phyloP scores from a whole-genome alignment of 2,888 invertebrate genomes.

The Odontomyia ornata region DNA sequence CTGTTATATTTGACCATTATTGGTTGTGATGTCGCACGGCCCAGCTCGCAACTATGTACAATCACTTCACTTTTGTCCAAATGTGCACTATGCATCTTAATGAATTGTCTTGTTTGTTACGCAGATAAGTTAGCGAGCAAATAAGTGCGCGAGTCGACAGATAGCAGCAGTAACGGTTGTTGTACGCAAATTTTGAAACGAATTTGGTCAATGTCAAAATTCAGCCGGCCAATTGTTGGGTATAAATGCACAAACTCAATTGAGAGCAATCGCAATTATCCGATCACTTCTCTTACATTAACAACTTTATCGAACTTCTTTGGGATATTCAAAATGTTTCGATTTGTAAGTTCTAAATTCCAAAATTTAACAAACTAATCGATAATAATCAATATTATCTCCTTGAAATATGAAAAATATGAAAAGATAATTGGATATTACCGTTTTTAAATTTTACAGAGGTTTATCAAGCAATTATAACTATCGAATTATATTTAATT shows the following conservation, averaged over 20 bases:
- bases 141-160: too few species aligned
- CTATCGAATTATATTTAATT: too few species aligned
- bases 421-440: background rate
- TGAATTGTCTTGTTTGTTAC: conserved; percentile 19
- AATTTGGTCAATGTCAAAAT: conserved; percentile 39
- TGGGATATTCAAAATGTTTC: conserved; percentile 26
- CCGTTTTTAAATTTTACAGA: too few species aligned
- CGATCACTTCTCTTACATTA: conserved; percentile 29
- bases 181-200: conserved; percentile 37
- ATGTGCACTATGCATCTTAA: conserved; percentile 42
- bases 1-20: conserved; percentile 16
- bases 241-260: conserved; percentile 41
- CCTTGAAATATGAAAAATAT: background rate
- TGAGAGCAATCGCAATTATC: conserved; percentile 21
- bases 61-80: conserved; percentile 14
- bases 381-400: too few species aligned
- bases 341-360: conserved; percentile 14
- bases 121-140: background rate
- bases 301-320: conserved; percentile 26
- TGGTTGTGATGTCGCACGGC: conserved; percentile 9
- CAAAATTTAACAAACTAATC: background rate
- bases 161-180: background rate
- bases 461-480: too few species aligned
- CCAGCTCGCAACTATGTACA: conserved; percentile 16
- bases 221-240: conserved; percentile 20